Base-by-base conservation (phyloP, 2,797 vertebrate species). In the Lacerta agilis region DNA sequence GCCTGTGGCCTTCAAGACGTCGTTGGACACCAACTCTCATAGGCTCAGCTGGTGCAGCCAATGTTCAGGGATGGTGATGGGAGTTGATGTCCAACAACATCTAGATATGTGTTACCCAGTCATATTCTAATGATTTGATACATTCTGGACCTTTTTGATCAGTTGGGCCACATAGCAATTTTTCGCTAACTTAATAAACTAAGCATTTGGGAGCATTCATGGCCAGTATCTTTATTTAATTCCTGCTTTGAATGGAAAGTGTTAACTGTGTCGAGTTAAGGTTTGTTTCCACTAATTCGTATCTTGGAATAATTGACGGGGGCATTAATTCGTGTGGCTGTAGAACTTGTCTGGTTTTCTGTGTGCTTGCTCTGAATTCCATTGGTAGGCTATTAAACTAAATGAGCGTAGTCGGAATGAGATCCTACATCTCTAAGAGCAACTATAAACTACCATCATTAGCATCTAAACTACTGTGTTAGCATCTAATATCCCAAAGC, bases 211-310 rank as follows among this genome's bases (percentile, higher is more conserved):
- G 15, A 36, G 1, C 33, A 45, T 82, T 64, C 33, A 36, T 61
- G 38, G 41, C 18, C 20, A 82, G n/a, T 61, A 75, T 64, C 82
- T 82, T 87, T 76, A 75, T 82, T 87, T 76, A 81, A 61, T 81
- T 72, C 27, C 72, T 55, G 33, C 13, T 77, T 83, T 67, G 11
- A 7, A 67, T 85, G 73, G n/a, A 67, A 87, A 77, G 6, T 7
- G 29, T 73, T 55, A 66, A 38, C 29, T 81, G 43, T 75, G 38
- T 45, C 71, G 67, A 82, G 38, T 79, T 72, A 18, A 29, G 33
- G 23, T 67, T 79, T 71, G 66, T 2, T 23, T 38, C 58, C 76
- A 33, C 72, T 55, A 18, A n/a, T 38, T 77, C 61, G 55, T 67
- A 64, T 77, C 33, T 49, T 38, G 41, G 41, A 69, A 25, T 45